Conservation (phyloP, 2,888 invertebrate genomes). For the Drosophila antonietae region DNA sequence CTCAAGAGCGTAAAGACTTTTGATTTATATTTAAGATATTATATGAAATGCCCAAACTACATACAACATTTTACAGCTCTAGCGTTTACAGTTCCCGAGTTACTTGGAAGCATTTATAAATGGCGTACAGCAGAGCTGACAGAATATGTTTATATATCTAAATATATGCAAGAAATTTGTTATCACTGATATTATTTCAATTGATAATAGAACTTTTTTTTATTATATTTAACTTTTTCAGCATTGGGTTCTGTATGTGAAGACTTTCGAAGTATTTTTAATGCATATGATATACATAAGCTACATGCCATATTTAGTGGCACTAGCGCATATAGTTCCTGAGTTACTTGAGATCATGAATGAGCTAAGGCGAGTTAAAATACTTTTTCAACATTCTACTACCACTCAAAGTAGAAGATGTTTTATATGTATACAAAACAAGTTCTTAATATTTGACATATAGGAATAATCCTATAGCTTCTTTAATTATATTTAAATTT, state of each 20-base stretch:
- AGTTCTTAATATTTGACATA: too few species aligned
- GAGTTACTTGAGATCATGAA: background rate
- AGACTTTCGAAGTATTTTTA: background rate
- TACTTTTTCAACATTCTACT: too few species aligned
- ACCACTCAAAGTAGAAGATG: too few species aligned
- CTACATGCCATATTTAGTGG: background rate
- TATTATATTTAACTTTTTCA: background rate
- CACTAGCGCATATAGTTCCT: background rate
- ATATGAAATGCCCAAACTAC: background rate
- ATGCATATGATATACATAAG: background rate
- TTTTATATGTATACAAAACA: too few species aligned
- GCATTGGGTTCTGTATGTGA: background rate
- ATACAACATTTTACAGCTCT: background rate
- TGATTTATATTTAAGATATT: background rate
- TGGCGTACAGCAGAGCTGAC: too few species aligned
- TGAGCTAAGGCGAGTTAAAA: background rate
- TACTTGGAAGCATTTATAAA: background rate
- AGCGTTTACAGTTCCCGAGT: background rate
- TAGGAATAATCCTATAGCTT: too few species aligned
- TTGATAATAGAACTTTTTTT: background rate
- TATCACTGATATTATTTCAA: background rate
- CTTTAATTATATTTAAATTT: too few species aligned
- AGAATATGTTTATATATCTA: background rate
- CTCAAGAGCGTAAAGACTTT: background rate
- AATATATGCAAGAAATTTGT: background rate